Conservation (phyloP, 2,113 vertebrate species). For the Aegotheles bennettii region DNA sequence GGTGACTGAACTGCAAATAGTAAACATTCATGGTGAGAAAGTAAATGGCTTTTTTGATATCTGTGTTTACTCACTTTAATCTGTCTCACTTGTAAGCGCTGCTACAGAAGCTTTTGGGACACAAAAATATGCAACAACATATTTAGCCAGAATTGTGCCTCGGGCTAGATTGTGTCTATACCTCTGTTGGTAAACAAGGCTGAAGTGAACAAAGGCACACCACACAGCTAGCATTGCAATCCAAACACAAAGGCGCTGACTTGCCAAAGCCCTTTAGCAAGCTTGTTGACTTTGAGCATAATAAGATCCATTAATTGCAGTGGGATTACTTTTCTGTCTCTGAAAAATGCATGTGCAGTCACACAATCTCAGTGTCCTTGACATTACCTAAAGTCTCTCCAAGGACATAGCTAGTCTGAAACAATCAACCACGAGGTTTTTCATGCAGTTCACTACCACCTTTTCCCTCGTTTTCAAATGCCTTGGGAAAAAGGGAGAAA, state of each 20-base stretch:
- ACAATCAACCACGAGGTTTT: not conserved
- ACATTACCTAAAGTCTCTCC: not conserved
- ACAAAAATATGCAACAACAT: not conserved
- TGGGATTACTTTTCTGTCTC: not conserved
- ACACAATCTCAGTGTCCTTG: not conserved
- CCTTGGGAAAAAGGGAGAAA: not conserved
- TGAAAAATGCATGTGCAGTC: not conserved
- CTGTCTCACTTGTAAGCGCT: not conserved
- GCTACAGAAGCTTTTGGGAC: not conserved
- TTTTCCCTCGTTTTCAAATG: not conserved
- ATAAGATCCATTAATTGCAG: not conserved
- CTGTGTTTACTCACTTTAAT: not conserved
- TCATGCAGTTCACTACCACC: not conserved
- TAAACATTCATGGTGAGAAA: not conserved
- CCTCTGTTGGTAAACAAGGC: not conserved
- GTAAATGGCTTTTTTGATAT: not conserved
- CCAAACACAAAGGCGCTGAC: not conserved
- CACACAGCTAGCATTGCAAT: not conserved
- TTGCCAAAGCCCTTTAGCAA: not conserved
- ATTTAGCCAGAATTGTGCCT: not conserved
- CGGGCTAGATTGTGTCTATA: not conserved
- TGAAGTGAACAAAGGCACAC: not conserved
- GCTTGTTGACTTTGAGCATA: not conserved
- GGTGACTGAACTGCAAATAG: not conserved
- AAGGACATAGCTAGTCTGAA: not conserved